phyloP scores from a whole-genome alignment of 1,140 invertebrate species.

The Anoplolepis gracilipes region DNA sequence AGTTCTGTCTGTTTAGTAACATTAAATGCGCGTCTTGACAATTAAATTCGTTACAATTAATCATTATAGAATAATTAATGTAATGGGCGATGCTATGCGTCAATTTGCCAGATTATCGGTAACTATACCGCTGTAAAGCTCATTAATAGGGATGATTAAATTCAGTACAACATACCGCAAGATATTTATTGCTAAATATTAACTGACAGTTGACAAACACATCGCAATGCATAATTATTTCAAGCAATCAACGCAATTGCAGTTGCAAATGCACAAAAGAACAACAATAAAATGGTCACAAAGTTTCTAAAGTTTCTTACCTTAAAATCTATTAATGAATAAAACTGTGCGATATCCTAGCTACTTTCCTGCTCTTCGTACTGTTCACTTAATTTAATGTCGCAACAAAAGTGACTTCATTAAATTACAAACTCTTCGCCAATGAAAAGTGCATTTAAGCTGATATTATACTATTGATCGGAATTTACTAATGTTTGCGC shows the following conservation, averaged over 20 bases:
- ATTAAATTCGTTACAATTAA: constrained; percentile 64
- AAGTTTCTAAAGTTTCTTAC: neutral
- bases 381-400: neutral
- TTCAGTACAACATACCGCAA: neutral
- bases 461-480: constrained; percentile 2
- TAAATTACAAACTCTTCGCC: neutral
- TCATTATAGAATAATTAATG: constrained; percentile 53
- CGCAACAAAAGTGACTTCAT: neutral
- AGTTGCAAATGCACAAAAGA: neutral
- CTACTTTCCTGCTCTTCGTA: no score
- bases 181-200: neutral
- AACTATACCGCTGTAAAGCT: neutral
- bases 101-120: constrained; percentile 30
- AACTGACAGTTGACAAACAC: neutral
- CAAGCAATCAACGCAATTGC: neutral
- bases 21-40: neutral
- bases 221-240: neutral
- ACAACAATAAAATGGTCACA: neutral
- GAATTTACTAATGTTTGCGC: neutral
- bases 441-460: neutral
- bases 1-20: constrained; percentile 17
- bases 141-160: neutral
- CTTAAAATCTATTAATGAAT: neutral
- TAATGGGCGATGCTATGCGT: neutral
- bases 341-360: no score